Conservation (phyloP, 2,113 vertebrate genomes). For the Silurus meridionalis region DNA sequence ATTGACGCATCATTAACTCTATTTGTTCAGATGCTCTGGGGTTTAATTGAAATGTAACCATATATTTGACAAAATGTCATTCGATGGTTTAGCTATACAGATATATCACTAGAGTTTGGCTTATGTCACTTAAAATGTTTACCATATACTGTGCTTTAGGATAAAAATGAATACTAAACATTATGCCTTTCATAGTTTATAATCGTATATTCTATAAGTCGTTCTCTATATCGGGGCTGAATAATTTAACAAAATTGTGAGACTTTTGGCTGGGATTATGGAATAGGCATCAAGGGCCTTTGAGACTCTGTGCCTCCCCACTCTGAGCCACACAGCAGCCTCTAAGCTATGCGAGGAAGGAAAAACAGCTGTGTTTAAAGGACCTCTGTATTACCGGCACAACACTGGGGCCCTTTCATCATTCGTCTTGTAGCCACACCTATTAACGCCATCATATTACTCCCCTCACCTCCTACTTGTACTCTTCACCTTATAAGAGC, state of each 20-base stretch:
- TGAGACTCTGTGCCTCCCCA: background rate
- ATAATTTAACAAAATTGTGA: background rate
- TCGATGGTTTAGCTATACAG: no score
- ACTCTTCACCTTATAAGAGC: background rate
- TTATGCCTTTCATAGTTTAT: no score
- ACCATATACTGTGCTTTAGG: no score
- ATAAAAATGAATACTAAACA: no score
- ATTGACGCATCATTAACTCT: background rate
- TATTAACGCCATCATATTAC: constrained; percentile 25
- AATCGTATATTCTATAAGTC: no score
- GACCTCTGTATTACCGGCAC: constrained; percentile 46
- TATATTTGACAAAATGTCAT: no score
- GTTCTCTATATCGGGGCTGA: background rate
- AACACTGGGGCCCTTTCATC: constrained; percentile 50
- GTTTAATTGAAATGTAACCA: no score
- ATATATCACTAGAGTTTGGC: no score
- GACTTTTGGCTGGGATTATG: background rate
- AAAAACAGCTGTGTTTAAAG: constrained; percentile 56
- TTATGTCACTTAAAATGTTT: no score
- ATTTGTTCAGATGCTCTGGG: background rate
- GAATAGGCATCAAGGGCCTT: background rate
- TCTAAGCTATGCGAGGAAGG: constrained; percentile 41
- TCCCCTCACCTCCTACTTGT: background rate
- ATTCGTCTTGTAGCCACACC: constrained; percentile 15
- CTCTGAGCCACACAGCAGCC: constrained; percentile 37